Conservation (phyloP, 1,140 invertebrate genomes). For the Reticulitermes speratus region DNA sequence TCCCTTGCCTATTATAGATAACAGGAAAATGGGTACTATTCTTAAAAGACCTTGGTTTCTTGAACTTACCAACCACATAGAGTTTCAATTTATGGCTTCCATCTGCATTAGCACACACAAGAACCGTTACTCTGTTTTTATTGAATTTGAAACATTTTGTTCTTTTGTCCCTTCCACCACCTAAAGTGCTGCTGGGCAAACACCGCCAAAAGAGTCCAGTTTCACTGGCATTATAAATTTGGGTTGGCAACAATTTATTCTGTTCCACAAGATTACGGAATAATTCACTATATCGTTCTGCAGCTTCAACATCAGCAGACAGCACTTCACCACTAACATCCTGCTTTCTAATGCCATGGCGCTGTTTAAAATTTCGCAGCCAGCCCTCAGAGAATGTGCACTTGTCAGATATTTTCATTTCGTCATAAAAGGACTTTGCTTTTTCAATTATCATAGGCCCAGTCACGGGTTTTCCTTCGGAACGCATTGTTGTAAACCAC, state of each 20-base stretch:
- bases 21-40: background rate
- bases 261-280: background rate
- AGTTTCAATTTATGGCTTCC: background rate
- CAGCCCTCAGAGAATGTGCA: too few relatives aligned
- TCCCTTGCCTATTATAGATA: background rate
- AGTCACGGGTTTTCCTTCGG: too few relatives aligned
- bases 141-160: background rate
- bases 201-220: constrained; percentile 4
- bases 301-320: too few relatives aligned
- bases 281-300: background rate
- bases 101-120: background rate
- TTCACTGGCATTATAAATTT: background rate
- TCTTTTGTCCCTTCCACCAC: background rate
- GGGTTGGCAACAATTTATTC: background rate
- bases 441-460: too few relatives aligned
- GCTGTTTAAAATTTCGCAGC: too few relatives aligned
- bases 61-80: background rate
- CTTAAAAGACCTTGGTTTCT: background rate
- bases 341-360: too few relatives aligned
- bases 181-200: background rate
- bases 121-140: background rate
- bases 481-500: too few relatives aligned
- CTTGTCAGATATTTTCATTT: too few relatives aligned
- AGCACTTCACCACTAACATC: too few relatives aligned
- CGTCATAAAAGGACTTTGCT: too few relatives aligned